Evolutionary conservation across 1,140 invertebrate species (phyloP).

Genomic region (Dreissena polymorpha): DNA sequence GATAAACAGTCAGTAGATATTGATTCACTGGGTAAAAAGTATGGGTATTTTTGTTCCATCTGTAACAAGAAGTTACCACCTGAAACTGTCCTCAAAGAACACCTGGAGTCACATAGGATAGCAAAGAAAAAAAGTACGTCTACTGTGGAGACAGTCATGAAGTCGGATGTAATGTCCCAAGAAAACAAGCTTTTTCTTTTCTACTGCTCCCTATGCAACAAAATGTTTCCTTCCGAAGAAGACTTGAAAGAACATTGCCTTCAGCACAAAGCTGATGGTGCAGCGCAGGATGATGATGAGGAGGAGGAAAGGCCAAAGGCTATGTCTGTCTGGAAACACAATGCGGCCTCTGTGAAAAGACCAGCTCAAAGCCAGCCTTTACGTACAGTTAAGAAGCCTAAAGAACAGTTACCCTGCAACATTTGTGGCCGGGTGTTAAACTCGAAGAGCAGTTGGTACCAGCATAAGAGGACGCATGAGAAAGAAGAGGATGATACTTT

Average conservation of each 20-base stretch:
- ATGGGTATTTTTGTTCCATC: conserved; percentile 3
- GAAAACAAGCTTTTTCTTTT: conserved; percentile 9
- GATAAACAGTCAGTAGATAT: background rate
- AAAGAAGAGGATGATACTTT: background rate
- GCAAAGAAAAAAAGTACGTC: background rate
- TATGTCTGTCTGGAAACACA: background rate
- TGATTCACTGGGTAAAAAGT: background rate
- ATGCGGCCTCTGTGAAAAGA: background rate
- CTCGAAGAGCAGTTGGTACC: background rate
- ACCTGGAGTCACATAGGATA: background rate
- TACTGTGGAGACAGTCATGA: background rate
- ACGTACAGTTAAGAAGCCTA: background rate
- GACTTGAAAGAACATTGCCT: conserved; percentile 21
- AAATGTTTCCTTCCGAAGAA: conserved; percentile 21
- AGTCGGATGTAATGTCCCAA: too few species aligned
- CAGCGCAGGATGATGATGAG: background rate
- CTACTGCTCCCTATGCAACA: conserved; percentile 31
- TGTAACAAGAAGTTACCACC: background rate
- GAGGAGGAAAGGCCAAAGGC: background rate
- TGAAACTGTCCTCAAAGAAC: background rate
- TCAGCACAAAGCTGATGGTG: background rate
- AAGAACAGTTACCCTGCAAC: background rate
- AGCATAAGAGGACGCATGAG: background rate
- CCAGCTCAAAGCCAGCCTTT: background rate
- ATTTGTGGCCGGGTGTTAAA: background rate